These are phyloP conservation scores for Laticauda colubrina DNA, from an alignment of 2,113 vertebrate genomes.

Conservation along the genomic window DNA sequence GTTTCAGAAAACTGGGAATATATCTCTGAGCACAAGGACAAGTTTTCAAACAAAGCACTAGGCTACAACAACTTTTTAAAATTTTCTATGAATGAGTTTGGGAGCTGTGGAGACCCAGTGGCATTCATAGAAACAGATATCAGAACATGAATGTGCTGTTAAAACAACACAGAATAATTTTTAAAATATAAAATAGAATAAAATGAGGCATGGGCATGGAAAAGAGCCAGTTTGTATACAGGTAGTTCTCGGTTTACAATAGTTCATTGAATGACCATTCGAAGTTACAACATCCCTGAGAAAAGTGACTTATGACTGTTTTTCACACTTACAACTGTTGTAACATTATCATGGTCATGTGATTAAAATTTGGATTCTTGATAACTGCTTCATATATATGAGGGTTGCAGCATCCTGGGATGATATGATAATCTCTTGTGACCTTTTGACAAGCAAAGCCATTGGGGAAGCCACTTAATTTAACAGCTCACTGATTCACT, in stretches of 20 bases:
- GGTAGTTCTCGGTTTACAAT: not conserved
- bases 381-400: not conserved
- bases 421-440: not conserved
- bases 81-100: not conserved
- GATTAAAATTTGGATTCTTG: not conserved
- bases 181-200: not conserved
- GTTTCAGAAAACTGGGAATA: not conserved
- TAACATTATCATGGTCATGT: not conserved
- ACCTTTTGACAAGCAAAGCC: not conserved
- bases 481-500: not conserved
- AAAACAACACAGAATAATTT: not conserved
- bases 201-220: not conserved
- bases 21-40: not conserved
- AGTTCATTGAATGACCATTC: not conserved
- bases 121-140: not conserved
- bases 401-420: not conserved
- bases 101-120: not conserved
- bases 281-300: not conserved
- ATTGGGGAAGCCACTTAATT: not conserved
- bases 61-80: not conserved
- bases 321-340: not conserved
- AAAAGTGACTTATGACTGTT: not conserved
- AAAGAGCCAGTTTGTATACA: not conserved
- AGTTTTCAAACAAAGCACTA: not conserved
- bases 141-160: not conserved